Evolutionary conservation across 2,797 vertebrate genomes (phyloP).

Genomic region (Sorex maritimensis): DNA sequence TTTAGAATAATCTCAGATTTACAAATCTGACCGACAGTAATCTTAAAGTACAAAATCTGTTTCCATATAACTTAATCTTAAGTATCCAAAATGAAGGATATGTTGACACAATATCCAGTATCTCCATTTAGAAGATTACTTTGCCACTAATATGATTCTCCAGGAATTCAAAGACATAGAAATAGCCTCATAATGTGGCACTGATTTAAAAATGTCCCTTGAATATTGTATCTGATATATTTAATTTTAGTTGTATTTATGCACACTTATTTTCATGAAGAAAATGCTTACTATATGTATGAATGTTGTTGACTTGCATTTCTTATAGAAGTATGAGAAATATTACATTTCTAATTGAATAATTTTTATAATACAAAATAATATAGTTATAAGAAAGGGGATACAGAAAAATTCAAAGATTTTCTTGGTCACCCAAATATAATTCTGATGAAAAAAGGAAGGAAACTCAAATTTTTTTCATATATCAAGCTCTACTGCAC

Average conservation of each 20-base stretch:
- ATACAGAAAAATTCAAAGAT: slow-evolving; percentile 12
- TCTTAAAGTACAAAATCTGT: slow-evolving; percentile 30
- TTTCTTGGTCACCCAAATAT: slow-evolving; percentile 60
- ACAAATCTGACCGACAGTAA: not conserved
- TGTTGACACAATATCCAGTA: not conserved
- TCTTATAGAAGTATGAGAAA: slow-evolving; percentile 17
- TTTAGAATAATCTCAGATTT: slow-evolving; percentile 4
- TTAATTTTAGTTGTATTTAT: slow-evolving; percentile 61
- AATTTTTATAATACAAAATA: slow-evolving; percentile 62
- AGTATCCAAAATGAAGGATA: slow-evolving; percentile 12
- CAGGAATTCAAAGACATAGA: not conserved
- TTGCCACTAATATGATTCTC: not conserved
- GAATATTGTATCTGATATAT: slow-evolving; percentile 18
- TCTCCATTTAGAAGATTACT: not conserved
- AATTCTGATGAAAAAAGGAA: slow-evolving; percentile 35
- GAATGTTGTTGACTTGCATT: slow-evolving; percentile 39
- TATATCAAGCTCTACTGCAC: not conserved
- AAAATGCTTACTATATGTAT: slow-evolving; percentile 54
- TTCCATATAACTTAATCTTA: not conserved
- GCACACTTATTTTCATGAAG: slow-evolving; percentile 51
- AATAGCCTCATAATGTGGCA: not conserved
- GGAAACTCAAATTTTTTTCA: slow-evolving; percentile 10
- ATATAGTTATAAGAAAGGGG: slow-evolving; percentile 65
- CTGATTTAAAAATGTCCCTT: slow-evolving; percentile 49
- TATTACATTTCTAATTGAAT: slow-evolving; percentile 74